Conservation (phyloP, 2,113 vertebrate genomes). For the Oreochromis niloticus region DNA sequence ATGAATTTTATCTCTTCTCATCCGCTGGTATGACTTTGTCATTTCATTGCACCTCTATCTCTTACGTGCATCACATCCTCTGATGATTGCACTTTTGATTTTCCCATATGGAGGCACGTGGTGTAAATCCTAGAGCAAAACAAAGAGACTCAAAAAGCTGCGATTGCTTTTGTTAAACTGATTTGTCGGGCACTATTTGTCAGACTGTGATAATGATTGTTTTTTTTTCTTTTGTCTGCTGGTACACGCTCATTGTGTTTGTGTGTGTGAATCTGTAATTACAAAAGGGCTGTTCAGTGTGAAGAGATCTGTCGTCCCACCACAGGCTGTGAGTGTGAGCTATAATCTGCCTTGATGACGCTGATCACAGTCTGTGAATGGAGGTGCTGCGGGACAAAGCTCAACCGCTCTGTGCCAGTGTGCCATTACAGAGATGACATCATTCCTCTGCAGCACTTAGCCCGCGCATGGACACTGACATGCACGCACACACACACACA, state of each 20-base stretch:
- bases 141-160: neutral
- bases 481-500: neutral
- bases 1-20: neutral
- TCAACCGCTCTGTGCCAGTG: slow-evolving; percentile 49
- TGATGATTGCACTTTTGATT: slow-evolving; percentile 2
- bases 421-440: slow-evolving; percentile 71
- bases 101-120: neutral
- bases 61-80: slow-evolving; percentile 19
- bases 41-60: slow-evolving; percentile 32
- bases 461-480: slow-evolving; percentile 9
- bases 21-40: slow-evolving; percentile 27
- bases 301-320: slow-evolving; percentile 30
- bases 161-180: neutral
- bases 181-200: neutral
- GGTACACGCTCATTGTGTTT: neutral
- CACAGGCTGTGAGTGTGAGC: slow-evolving; percentile 41
- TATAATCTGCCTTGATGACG: slow-evolving; percentile 54
- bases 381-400: slow-evolving; percentile 48
- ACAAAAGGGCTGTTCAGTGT: slow-evolving; percentile 6
- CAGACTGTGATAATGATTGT: neutral
- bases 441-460: slow-evolving; percentile 70
- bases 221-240: neutral
- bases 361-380: slow-evolving; percentile 55
- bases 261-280: slow-evolving; percentile 17
- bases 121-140: neutral